Evolutionary conservation across 2,113 vertebrate genomes (phyloP), one percentile per base, ranked within the genome.

Genomic region (Mola mola): DNA sequence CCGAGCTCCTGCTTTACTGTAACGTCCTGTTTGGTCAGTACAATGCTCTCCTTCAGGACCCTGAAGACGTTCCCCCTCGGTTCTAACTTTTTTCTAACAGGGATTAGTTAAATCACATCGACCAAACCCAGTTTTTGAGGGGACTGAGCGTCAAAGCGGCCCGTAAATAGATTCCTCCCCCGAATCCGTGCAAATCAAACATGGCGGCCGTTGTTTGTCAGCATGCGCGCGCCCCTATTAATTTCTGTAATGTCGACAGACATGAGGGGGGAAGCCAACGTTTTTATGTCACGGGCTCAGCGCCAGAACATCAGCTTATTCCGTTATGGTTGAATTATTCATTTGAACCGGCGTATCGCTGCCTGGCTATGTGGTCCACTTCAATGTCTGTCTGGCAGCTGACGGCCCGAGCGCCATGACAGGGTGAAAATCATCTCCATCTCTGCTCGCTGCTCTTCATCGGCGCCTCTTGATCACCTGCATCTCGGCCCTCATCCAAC

Each of bases 251-350:
- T 86, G 82, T 82, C 68, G 65, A 50, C 79, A 57, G 85, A 86
- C 81, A 44, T 71, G 53, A 84, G 64, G 57, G 69, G 72, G 49
- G 78, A 84, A 50, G 75, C 69, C 61, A 82, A 87, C 69, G 75
- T 72, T 81, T 86, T 84, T 85, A 73, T 87, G 85, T 85, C 81
- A 78, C 62, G 3, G 33, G 56, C 65, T 53, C 60, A 81, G 75
- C 40, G 17, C 72, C 53, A 68, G 64, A 78, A 72, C 74, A 66
- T 67, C 25, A 73, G 37, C 77, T 85, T 76, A 86, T 87, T n/a
- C 84, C 82, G 87, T 84, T 81, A 70, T 78, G 76, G 67, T 81
- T 88, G 81, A 88, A 90, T 87, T 75, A 88, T 85, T 88, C 83
- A 88, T 85, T 76, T 70, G 66, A 69, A 80, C 53, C 53, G 24